Base-by-base conservation (phyloP, 2,888 invertebrate genomes). In the Epicampocera succincta region DNA sequence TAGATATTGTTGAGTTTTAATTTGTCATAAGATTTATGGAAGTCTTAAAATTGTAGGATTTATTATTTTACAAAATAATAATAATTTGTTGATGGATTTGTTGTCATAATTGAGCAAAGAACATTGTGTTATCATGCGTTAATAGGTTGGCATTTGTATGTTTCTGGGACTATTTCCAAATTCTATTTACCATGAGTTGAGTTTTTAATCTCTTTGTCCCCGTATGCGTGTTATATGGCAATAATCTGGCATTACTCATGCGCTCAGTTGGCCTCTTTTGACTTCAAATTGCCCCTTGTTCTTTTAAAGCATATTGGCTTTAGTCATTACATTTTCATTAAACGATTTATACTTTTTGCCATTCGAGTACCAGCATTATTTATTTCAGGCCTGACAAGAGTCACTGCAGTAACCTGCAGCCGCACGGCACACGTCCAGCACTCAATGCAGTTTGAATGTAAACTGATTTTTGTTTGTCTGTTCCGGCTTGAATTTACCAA, bases 1-100 rank as follows among this genome's bases (percentile, higher is more conserved):
- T 25, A 58, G 46, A 48, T 58, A 46, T 44, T 48, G 50, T 61
- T 13, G 50, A 50, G 17, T 40, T 71, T 58, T 19, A 69, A 48
- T 60, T 38, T 58, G 58, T 29, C 21, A 46, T 19, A n/a, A 19
- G 19, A 46, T 44, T 68, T 44, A 68, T 54, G 40, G 40, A 40
- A 50, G n/a, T 25, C 2, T 40, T 66, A 25, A 15, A 52, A 54
- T 68, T 54, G 11, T 0, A 25, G 17, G 40, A 8, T 40, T 58
- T 58, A 13, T 58, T 19, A 13, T 1, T 13, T 19, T 38, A 40
- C 17, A 40, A 25, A 25, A 25, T n/a, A n/a, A n/a, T n/a, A n/a
- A n/a, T n/a, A 25, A 2, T 25, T 3, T 25, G 25, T 25, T 25
- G 25, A 25, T 25, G 25, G 25, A 2, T 3, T 25, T 25, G 25